Evolutionary conservation across 2,797 vertebrate genomes (phyloP).

Genomic region (Anableps anableps): DNA sequence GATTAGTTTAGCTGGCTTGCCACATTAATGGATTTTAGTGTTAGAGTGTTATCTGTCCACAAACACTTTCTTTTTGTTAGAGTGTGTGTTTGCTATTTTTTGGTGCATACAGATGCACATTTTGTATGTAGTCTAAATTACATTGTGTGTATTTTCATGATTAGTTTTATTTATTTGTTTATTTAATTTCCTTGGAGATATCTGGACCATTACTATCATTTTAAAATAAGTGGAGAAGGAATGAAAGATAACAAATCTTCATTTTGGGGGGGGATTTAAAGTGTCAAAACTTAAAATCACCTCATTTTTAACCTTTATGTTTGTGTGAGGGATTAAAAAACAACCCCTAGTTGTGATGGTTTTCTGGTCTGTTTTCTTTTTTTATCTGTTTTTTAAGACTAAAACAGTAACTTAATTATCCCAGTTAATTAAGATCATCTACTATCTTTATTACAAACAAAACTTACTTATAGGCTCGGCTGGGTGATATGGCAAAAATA

Average conservation of each 20-base stretch:
- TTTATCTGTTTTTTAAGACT: background rate
- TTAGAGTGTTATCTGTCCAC: slow-evolving; percentile 29
- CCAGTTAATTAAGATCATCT: background rate
- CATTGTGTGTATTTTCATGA: background rate
- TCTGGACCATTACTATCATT: background rate
- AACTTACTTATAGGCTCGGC: background rate
- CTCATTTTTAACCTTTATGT: background rate
- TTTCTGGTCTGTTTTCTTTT: background rate
- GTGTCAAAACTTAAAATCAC: background rate
- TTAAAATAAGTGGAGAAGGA: background rate
- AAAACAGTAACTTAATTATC: background rate
- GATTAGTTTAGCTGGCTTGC: slow-evolving; percentile 72
- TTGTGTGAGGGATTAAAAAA: background rate
- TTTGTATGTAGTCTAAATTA: slow-evolving; percentile 3
- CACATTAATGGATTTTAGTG: slow-evolving; percentile 41
- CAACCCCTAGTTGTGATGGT: background rate
- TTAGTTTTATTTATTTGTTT: background rate
- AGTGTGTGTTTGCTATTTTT: slow-evolving; percentile 9
- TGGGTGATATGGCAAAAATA: background rate
- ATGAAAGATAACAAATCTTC: background rate
- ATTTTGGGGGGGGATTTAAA: background rate
- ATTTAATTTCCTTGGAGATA: slow-evolving; percentile 2
- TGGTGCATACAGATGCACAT: background rate
- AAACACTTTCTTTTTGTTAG: slow-evolving; percentile 25
- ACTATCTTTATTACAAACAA: background rate